phyloP scores from a whole-genome alignment of 2,113 vertebrate genomes.

The Oreocharis arfaki region DNA sequence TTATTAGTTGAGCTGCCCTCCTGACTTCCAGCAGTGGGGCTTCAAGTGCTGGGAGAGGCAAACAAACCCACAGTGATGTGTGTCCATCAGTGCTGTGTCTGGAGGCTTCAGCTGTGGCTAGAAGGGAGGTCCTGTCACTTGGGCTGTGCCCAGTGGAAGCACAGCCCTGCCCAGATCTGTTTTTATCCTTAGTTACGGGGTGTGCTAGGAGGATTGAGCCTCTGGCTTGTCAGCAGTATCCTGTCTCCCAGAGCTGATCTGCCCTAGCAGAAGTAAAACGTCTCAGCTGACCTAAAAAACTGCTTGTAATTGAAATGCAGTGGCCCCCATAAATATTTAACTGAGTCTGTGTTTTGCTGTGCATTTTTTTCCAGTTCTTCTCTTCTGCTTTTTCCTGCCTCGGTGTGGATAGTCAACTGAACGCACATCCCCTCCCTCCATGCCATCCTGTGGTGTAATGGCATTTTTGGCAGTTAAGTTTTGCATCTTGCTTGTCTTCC shows the following conservation, averaged over 20 bases:
- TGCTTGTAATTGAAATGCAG: background rate
- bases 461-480: background rate
- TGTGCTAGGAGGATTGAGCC: background rate
- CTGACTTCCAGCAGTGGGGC: background rate
- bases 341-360: background rate
- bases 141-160: background rate
- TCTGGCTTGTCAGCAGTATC: background rate
- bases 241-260: background rate
- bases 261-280: background rate
- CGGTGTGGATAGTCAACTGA: background rate
- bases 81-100: background rate
- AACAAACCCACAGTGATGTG: background rate
- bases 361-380: background rate
- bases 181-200: background rate
- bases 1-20: background rate
- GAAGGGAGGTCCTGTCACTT: background rate
- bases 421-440: background rate
- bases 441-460: background rate
- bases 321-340: conserved; percentile 17
- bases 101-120: background rate
- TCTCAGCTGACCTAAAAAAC: conserved; percentile 10
- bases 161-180: background rate
- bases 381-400: background rate
- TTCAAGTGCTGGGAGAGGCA: background rate
- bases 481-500: background rate